Evolutionary conservation across 1,140 invertebrate species (phyloP), one percentile per base, ranked within the genome.

Genomic region (Rhagoletis pomonella): DNA sequence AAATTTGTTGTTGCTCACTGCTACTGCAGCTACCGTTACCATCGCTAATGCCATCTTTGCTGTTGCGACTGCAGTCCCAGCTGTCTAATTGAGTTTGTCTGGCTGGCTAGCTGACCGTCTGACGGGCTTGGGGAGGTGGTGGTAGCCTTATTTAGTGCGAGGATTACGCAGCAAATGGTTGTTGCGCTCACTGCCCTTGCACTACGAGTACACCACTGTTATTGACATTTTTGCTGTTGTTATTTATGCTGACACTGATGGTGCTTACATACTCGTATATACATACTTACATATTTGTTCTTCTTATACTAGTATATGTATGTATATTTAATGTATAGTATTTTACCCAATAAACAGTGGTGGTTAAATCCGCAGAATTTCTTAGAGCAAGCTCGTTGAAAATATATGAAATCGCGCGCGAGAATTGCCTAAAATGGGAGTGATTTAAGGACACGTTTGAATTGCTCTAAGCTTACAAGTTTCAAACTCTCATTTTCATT

Each of bases 21-120:
- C 42, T 77, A 14, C 5, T 19, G 69, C 47, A n/a, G 69, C 69
- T 5, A 55, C 50, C 50, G 10, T 55, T 55, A 12, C n/a, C n/a
- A n/a, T n/a, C 69, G n/a, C 47, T n/a, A 17, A 14, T 10, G n/a
- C 64, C 64, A 0, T n/a, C 12, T 4, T 67, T 50, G 73, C 50
- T 81, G 50, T 55, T 55, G 44, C 50, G 19, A 55, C 73, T 81
- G 50, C 73, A 81, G 73, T 81, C 73, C 47, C 73, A 81, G 73
- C 73, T 81, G 73, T 55, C 73, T 81, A 81, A 81, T 81, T 81
- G 73, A 81, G 73, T 81, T 81, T 81, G 73, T 81, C 73, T 81
- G 73, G 73, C 73, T 19, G 47, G 47, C 73, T 77, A 4, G 42
- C 42, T 44, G 14, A 29, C 69, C 19, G 73, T 7, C 47, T 55